These are phyloP conservation scores for Atlantisia rogersi DNA, from an alignment of 2,113 vertebrate genomes.

Conservation along the genomic window DNA sequence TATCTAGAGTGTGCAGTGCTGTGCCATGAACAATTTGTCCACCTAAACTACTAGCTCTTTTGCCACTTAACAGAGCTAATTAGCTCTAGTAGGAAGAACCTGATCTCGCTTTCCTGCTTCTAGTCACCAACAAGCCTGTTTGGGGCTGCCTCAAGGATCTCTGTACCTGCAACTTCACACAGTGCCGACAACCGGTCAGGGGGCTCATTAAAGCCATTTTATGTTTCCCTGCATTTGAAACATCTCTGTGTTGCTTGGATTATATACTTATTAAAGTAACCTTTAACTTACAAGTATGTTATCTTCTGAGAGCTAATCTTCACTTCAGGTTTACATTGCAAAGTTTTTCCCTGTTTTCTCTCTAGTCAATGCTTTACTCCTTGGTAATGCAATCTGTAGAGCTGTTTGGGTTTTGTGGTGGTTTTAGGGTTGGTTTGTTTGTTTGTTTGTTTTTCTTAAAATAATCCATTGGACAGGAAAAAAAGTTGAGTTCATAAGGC, in stretches of 20 bases:
- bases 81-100: neutral
- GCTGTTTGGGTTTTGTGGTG: neutral
- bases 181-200: neutral
- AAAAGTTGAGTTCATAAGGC: neutral
- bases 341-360: neutral
- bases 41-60: neutral
- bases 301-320: neutral
- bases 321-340: neutral
- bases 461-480: neutral
- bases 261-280: neutral
- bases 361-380: neutral
- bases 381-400: neutral
- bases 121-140: neutral
- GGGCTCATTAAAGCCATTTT: neutral
- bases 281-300: neutral
- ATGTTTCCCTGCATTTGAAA: neutral
- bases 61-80: neutral
- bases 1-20: neutral
- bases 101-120: neutral
- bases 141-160: neutral
- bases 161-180: neutral
- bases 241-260: neutral
- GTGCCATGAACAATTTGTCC: neutral
- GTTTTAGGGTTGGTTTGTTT: no score
- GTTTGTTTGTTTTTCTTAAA: neutral